Evolutionary conservation across 2,888 invertebrate species (phyloP), one percentile per base, ranked within the genome.

Genomic region (Slavum lentiscoides): DNA sequence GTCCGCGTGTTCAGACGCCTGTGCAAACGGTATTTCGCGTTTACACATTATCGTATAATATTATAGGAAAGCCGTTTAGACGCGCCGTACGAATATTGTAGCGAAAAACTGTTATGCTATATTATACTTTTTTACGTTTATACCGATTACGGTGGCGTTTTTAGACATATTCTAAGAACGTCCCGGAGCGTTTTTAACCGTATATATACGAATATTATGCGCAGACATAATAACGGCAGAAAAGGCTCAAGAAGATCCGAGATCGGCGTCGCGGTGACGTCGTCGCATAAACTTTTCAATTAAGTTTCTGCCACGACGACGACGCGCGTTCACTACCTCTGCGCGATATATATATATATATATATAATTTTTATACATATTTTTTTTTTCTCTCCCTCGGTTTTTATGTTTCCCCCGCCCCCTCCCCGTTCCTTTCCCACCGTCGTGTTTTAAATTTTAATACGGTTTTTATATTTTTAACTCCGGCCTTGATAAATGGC

Each of bases 221-320:
- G 19, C 55, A 19, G 19, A 55, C 55, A 7, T 19, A 55, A 19
- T 55, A 55, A 55, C 2, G 19, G 55, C 19, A 7, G 19, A 55
- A 17, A 59, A 11, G 13, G 13, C 49, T 43, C 7, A 7, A 9
- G 43, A 11, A 11, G 49, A 49, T 49, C 15, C 59, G 59, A n/a
- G n/a, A 30, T 1, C 37, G 30, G 15, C 9, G 37, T 23, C 55
- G 66, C 55, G 66, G 37, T 39, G 74, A 74, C 74, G 15, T 64
- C 21, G 21, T 66, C 17, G 39, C 21, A 55, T 39, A 66, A 21
- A 74, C 66, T 66, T 74, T 74, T 74, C 64, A 74, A 74, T 74
- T 74, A 37, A 66, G 55, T 66, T 74, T 66, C 37, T 66, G 6
- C 55, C 21, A 30, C 1, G 30, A 30, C 30, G 30, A 5, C 4